A percentile compares a stretch with the other conserved stretches of the same genome.
These are phyloP conservation scores for Ondatra zibethicus DNA, from an alignment of 2,113 vertebrate species.

Conservation along the genomic window DNA sequence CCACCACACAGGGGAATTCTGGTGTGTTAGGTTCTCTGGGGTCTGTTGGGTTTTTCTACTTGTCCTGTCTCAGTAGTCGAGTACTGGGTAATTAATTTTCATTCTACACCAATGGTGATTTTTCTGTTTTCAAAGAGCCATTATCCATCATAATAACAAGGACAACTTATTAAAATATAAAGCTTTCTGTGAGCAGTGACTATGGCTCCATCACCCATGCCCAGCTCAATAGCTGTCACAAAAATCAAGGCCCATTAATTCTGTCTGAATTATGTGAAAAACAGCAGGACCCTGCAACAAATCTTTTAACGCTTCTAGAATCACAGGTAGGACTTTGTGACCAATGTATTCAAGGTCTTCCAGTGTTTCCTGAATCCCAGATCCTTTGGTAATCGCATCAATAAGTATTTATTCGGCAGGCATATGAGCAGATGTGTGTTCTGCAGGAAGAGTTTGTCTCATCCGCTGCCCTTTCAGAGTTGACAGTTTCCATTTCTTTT, in stretches of 20 bases:
- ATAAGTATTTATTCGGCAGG: conserved; percentile 33
- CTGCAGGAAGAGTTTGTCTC: conserved; percentile 33
- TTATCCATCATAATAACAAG: not conserved
- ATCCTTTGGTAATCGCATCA: not conserved
- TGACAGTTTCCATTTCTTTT: conserved; percentile 59
- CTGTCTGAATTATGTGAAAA: conserved; percentile 14
- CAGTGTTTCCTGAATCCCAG: not conserved
- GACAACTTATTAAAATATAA: not conserved
- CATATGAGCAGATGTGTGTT: not conserved
- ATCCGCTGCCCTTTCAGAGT: conserved; percentile 47
- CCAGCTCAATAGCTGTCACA: not conserved
- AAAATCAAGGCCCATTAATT: not conserved
- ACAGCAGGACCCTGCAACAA: not conserved
- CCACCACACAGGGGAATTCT: not conserved
- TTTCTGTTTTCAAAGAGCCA: not conserved
- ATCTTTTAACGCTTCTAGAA: not conserved
- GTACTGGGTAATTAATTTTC: not conserved
- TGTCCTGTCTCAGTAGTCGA: not conserved
- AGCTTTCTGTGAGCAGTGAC: not conserved
- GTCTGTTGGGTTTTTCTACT: not conserved
- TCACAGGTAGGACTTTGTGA: not conserved
- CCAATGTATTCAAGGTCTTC: not conserved
- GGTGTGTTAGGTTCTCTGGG: not conserved
- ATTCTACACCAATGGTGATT: not conserved
- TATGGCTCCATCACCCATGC: not conserved